Evolutionary conservation across 1,140 invertebrate species (phyloP), one percentile per base, ranked within the genome.

Genomic region (Brachionus koreanus): DNA sequence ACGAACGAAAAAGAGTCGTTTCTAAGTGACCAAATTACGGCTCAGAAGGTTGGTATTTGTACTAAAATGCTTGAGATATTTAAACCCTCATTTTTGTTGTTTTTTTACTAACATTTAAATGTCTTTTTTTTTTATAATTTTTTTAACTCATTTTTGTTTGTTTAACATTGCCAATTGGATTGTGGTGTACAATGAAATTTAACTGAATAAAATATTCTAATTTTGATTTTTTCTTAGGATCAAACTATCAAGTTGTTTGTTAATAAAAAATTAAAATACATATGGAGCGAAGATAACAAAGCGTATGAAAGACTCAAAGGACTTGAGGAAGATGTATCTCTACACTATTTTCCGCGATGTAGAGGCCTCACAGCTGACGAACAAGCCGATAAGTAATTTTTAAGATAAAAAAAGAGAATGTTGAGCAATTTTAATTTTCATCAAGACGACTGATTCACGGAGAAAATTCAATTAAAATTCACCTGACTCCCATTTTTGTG

Each of bases 391-490:
- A 82, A 82, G 79, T 82, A 52, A 82, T 5, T 33, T 57, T 29
- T 63, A n/a, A n/a, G 4, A 39, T 37, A 42, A 29, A n/a, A 42
- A 43, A 43, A 23, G 57, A 57, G 23, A 57, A 77, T 16, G 25
- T 39, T 61, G 25, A 33, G 4, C 10, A 29, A 19, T 52, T 23
- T 16, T 25, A 19, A 65, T 2, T 37, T 33, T 25, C 12, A 25
- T 42, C 57, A 37, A 79, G 76, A 79, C 76, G 76, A 9, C 23
- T 39, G 29, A 13, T 82, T 10, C 29, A 82, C 25, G 82, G 82
- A 6, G 82, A 82, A 37, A 82, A 82, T 39, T 49, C 43, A 9
- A 72, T 82, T 10, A 49, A 43, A 65, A 49, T 82, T 52, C 82
- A 69, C n/a, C 12, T 82, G n/a, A 82, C 82, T 39, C 82, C 82